Evolutionary conservation across 2,888 invertebrate species (phyloP).

Genomic region (Sylvicola cinctus): DNA sequence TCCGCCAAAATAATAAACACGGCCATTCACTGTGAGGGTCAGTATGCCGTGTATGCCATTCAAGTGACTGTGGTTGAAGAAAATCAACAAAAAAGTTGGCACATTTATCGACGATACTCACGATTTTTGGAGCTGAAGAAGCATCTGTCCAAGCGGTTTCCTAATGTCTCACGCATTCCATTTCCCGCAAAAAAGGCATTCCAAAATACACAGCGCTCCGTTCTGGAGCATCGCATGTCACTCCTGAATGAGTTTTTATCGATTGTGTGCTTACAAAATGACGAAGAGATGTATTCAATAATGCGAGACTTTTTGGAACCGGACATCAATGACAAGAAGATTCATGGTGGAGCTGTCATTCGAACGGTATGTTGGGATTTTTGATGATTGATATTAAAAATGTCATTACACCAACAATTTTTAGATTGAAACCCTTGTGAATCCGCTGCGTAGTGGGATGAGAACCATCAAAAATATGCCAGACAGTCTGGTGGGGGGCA

Average conservation of each 20-base stretch:
- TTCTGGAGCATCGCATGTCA: conserved; percentile 66
- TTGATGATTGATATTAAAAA: background rate
- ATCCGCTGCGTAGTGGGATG: conserved; percentile 50
- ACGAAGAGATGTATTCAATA: conserved; percentile 28
- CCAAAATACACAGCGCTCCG: conserved; percentile 69
- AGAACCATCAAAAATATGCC: conserved; percentile 58
- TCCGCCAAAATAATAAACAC: conserved; percentile 12
- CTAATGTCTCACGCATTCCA: conserved; percentile 50
- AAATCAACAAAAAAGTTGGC: conserved; percentile 61
- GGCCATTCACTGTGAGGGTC: conserved; percentile 45
- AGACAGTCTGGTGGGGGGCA: conserved; percentile 40
- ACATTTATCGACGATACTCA: conserved; percentile 79
- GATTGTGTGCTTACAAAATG: conserved; percentile 38
- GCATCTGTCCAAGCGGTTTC: conserved; percentile 39
- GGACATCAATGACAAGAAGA: conserved; percentile 44
- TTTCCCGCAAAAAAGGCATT: conserved; percentile 89
- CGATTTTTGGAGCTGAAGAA: conserved; percentile 83
- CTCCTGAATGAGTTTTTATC: conserved; percentile 65
- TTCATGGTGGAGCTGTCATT: conserved; percentile 34
- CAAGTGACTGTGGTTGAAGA: conserved; percentile 46
- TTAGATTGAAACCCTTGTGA: conserved; percentile 25
- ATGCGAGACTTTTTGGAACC: conserved; percentile 45
- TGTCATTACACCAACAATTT: no score
- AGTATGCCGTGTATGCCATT: conserved; percentile 76
- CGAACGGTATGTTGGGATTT: conserved; percentile 34